phyloP scores from a whole-genome alignment of 2,797 vertebrate genomes.

The Pterois miles region DNA sequence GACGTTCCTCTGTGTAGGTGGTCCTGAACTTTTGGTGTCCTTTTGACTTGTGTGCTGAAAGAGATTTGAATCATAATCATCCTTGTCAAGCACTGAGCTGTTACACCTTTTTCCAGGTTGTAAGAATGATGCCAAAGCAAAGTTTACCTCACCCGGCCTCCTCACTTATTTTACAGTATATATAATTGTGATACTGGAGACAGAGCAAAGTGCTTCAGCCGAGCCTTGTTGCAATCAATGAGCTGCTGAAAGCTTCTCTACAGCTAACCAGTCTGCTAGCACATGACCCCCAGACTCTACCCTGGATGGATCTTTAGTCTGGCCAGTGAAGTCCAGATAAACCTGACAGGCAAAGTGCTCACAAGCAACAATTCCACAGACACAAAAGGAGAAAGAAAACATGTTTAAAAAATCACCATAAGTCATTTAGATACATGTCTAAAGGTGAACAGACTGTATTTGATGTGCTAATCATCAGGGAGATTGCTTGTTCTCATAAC shows the following conservation, averaged over 20 bases:
- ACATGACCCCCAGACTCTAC: constrained; percentile 34
- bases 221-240: constrained; percentile 55
- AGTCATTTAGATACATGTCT: background rate
- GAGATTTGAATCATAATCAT: constrained; percentile 13
- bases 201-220: constrained; percentile 63
- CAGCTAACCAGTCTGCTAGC: constrained; percentile 48
- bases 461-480: constrained; percentile 16
- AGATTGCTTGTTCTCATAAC: constrained; percentile 24
- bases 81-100: constrained; percentile 11
- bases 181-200: constrained; percentile 55
- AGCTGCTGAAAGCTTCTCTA: constrained; percentile 67
- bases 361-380: background rate
- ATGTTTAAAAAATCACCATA: background rate
- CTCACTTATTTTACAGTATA: constrained; percentile 22
- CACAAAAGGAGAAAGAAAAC: background rate
- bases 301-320: constrained; percentile 9
- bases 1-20: constrained; percentile 48
- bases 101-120: constrained; percentile 12
- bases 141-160: constrained; percentile 38
- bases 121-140: constrained; percentile 22
- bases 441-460: background rate
- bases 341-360: background rate
- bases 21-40: constrained; percentile 30
- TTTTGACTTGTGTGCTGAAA: constrained; percentile 36
- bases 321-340: constrained; percentile 7